phyloP scores from a whole-genome alignment of 2,888 invertebrate species.

The Theristus sp. region DNA sequence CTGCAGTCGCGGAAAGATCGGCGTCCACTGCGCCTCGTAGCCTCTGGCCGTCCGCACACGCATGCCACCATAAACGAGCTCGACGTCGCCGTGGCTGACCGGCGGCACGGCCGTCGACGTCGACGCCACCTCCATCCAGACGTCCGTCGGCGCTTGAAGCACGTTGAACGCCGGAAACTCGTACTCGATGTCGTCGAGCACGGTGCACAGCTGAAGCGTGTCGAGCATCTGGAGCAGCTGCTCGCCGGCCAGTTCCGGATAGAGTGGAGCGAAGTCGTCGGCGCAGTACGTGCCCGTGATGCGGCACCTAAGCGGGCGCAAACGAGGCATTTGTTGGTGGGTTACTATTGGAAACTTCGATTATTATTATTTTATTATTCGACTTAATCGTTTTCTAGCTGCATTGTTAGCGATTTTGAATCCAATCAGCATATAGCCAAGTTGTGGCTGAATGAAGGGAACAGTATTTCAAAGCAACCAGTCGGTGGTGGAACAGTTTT shows the following conservation, averaged over 20 bases:
- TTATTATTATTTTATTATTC: no score
- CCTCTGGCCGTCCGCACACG: constrained; percentile 36
- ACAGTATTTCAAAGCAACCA: no score
- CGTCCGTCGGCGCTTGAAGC: constrained; percentile 18
- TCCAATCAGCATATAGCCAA: no score
- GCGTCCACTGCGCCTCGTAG: constrained; percentile 42
- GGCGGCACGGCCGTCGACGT: no score
- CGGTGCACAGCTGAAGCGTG: constrained; percentile 49
- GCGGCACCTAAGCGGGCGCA: no score
- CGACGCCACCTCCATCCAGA: constrained; percentile 13
- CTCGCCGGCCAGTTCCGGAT: constrained; percentile 38
- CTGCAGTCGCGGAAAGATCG: constrained; percentile 48
- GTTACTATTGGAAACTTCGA: no score
- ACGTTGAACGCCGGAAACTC: constrained; percentile 50
- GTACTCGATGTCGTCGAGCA: constrained; percentile 52
- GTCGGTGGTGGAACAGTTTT: no score
- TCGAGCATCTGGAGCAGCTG: constrained; percentile 37
- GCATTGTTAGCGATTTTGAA: no score
- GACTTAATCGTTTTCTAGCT: no score
- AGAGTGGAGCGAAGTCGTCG: constrained; percentile 52
- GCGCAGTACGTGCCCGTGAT: constrained; percentile 50
- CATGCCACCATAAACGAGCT: constrained; percentile 10
- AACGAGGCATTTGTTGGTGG: no score
- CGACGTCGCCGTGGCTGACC: no score
- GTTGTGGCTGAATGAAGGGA: no score